Percentiles rank a stretch among this genome's conserved stretches.
These are phyloP conservation scores for Onychorhynchus coronatus DNA, from an alignment of 2,113 vertebrate genomes.

Conservation along the genomic window DNA sequence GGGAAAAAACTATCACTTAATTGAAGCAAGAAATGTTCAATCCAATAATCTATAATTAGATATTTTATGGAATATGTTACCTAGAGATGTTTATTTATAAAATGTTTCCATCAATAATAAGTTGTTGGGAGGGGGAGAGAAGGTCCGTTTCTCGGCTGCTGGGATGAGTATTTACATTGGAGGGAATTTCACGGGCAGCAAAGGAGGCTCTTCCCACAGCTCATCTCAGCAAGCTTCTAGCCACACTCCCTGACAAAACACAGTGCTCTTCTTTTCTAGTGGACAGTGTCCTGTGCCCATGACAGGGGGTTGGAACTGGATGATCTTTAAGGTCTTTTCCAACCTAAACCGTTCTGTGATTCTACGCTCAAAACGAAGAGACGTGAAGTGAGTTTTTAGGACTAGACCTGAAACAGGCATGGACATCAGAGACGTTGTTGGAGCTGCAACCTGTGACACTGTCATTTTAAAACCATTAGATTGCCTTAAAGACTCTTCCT, in stretches of 20 bases:
- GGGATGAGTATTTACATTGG: background rate
- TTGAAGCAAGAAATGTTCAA: constrained; percentile 65
- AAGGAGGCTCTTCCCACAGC: background rate
- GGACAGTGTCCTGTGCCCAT: background rate
- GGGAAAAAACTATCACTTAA: constrained; percentile 43
- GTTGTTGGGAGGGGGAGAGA: background rate
- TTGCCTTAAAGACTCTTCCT: background rate
- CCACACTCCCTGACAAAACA: background rate
- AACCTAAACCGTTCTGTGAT: background rate
- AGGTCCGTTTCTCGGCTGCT: background rate
- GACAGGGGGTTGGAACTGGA: background rate
- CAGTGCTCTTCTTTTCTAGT: background rate
- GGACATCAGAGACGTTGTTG: accelerated
- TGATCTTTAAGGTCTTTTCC: background rate
- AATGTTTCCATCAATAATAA: constrained; percentile 55
- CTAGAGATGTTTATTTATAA: constrained; percentile 64
- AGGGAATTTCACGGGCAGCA: background rate
- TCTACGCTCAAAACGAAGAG: background rate
- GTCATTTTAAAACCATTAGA: background rate
- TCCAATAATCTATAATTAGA: constrained; percentile 70
- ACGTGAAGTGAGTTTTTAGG: accelerated
- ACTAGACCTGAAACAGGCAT: background rate
- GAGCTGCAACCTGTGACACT: background rate
- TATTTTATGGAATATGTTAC: constrained; percentile 63
- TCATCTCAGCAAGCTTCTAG: background rate